These are phyloP conservation scores for Calyptomena viridis DNA, from an alignment of 2,113 vertebrate genomes.

Conservation along the genomic window DNA sequence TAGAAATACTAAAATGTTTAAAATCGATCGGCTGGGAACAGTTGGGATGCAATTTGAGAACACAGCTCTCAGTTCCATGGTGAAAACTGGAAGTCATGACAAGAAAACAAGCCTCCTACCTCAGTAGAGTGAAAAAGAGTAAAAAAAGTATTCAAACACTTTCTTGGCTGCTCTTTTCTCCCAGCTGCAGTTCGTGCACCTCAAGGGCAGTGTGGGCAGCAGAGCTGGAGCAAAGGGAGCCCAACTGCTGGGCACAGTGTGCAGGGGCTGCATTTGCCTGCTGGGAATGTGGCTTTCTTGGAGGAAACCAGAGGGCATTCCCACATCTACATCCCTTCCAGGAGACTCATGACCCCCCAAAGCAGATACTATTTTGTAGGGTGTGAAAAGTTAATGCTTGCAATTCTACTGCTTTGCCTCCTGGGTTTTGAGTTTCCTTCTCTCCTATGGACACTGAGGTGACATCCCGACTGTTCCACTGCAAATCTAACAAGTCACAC, in stretches of 20 bases:
- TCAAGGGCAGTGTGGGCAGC: background rate
- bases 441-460: background rate
- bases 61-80: background rate
- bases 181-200: background rate
- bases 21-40: background rate
- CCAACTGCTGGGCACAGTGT: background rate
- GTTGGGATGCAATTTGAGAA: slow-evolving; percentile 22
- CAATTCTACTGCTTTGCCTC: background rate
- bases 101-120: background rate
- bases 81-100: background rate
- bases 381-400: background rate
- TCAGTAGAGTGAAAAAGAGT: background rate
- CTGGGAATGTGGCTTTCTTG: background rate
- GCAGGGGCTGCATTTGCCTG: background rate
- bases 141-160: background rate
- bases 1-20: slow-evolving; percentile 21
- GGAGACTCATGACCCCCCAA: background rate
- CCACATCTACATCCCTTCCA: background rate
- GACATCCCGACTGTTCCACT: background rate
- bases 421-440: background rate
- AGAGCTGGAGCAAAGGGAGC: background rate
- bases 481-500: background rate
- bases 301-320: background rate
- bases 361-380: background rate
- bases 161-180: background rate